Conservation (phyloP, 1,140 invertebrate species). For the Monomorium pharaonis region DNA sequence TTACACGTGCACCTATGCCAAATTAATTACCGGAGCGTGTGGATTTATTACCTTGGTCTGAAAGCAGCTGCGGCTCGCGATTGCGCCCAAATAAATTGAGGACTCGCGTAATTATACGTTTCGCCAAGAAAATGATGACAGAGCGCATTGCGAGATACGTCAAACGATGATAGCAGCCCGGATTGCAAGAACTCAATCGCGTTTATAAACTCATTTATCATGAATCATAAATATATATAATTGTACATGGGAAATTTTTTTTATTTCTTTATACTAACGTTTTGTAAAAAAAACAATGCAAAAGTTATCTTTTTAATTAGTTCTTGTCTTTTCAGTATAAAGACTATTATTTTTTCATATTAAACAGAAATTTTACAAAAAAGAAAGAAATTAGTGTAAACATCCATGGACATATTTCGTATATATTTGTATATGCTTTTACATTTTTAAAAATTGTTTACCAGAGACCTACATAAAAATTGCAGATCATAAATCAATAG, state of each 20-base stretch:
- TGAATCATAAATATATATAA: too few species aligned
- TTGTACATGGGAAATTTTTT: too few species aligned
- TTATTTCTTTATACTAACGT: too few species aligned
- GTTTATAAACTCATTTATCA: conserved; percentile 3
- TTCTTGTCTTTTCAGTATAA: too few species aligned
- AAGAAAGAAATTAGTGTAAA: too few species aligned
- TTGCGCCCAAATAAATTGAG: conserved; percentile 28
- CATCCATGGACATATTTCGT: too few species aligned
- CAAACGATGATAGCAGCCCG: neutral
- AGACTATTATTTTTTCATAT: too few species aligned
- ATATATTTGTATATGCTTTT: too few species aligned
- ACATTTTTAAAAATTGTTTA: too few species aligned
- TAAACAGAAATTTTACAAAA: too few species aligned
- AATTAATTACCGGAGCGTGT: conserved; percentile 33
- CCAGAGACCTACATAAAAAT: neutral
- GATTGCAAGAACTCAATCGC: conserved; percentile 15
- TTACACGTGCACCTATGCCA: conserved; percentile 4
- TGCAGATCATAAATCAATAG: neutral
- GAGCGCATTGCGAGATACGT: neutral
- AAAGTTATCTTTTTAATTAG: too few species aligned
- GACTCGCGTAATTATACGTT: conserved; percentile 40
- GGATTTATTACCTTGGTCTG: conserved; percentile 22
- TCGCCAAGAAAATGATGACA: conserved; percentile 15
- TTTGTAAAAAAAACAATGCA: too few species aligned
- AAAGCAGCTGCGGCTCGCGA: conserved; percentile 26